Base-by-base conservation (phyloP, 2,888 invertebrate species). In the Amorpha juglandis region DNA sequence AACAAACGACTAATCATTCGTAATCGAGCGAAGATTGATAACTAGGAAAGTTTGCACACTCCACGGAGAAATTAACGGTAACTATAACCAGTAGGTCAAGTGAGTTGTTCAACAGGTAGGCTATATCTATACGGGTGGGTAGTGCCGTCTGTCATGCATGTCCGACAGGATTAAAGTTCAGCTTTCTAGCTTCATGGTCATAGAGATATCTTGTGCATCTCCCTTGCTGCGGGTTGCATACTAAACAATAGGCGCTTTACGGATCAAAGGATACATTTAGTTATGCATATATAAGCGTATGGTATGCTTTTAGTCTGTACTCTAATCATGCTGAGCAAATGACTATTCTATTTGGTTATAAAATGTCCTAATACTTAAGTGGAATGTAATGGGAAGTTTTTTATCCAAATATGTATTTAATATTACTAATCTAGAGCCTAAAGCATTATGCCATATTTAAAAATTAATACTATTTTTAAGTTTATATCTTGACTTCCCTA, bases 1-100 rank as follows among this genome's bases (percentile, higher is more conserved):
- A 70, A 75, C 77, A 76, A 81, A 74, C 75, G 74, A 71, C 73
- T 73, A 77, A 58, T 58, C 83, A 80, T 81, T 77, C 72, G 74
- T 78, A 62, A 66, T 62, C 66, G 51, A 51, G 48, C 69, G 70
- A 73, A 67, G 71, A 78, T 77, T 79, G 78, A 80, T 79, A 81
- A 78, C 75, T 73, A 68, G 73, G 73, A 70, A 76, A 77, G 73
- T 80, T 74, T 70, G 74, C 74, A 65, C 71, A 69, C 63, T 68
- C 63, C 69, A 65, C 68, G 68, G 68, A 63, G 69, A 69, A 74
- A 72, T 73, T 65, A 69, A 69, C 69, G 68, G 71, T 76, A 63
- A 51, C 42, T 48, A 11, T 35, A 68, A 68, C 64, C 72, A 68
- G 76, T 67, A 62, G 67, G 63, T 64, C 65, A 67, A 64, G 58